Evolutionary conservation across 2,888 invertebrate species (phyloP), one percentile per base, ranked within the genome.

Genomic region (Dynastes tityus): DNA sequence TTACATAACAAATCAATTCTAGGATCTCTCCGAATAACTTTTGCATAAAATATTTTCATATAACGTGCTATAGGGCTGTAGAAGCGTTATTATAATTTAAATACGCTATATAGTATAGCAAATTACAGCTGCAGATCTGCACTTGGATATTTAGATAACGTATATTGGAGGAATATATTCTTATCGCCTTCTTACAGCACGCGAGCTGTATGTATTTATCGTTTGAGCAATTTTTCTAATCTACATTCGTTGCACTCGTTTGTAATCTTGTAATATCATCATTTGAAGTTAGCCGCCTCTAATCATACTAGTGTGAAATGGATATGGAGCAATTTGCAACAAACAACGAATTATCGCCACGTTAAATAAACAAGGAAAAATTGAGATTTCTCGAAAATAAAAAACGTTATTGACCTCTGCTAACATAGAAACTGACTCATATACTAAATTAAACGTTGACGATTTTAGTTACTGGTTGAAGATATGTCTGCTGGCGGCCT

Each of bases 291-390:
- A n/a, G 16, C 55, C 55, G 55, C 55, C 16, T 16, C 16, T 0
- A n/a, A 55, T 55, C 3, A 55, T 16, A n/a, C 55, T 55, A 16
- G 55, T 55, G 55, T 55, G n/a, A 55, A 55, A 45, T 45, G 45
- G 55, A 55, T 55, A 55, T 55, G 16, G 16, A 55, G 55, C 16
- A 16, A 55, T 55, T 55, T 55, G 55, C 55, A 55, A 55, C 45
- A 45, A 45, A 45, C 45, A 16, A 55, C 16, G 16, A 55, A 16
- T 55, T 55, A 55, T 16, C 16, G 16, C 55, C 16, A 6, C 16
- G 13, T 55, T 55, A 55, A 55, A 16, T 55, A 55, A 55, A 55
- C 55, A 55, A 55, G 3, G 55, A 55, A n/a, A 55, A 55, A 55
- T 55, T 13, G 55, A 16, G n/a, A 55, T 55, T 16, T n/a, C 55